Base-by-base conservation (phyloP, 1,140 invertebrate genomes). In the Halictus rubicundus region DNA sequence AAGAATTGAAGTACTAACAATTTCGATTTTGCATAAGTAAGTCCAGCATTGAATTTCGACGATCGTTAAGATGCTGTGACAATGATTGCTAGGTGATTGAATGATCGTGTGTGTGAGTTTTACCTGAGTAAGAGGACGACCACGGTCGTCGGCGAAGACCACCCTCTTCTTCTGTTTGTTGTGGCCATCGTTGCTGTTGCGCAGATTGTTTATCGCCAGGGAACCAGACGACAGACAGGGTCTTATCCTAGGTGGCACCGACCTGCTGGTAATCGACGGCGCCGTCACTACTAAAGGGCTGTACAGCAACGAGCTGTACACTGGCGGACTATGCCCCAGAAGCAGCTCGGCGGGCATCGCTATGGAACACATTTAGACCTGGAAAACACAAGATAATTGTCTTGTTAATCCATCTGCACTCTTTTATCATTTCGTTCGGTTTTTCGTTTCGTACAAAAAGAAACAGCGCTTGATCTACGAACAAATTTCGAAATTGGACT, bases 111-210 rank as follows among this genome's bases (percentile, higher is more conserved):
- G 91, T 69, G 32, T 9, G 14, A 19, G 7, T 8, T 2, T 2
- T 37, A 96, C 94, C 86, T 97, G 96, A 49, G 97, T 97, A 21
- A 99, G 93, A 1, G 97, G 96, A 54, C 96, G 94, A 1, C 98
- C 98, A 88, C 96, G 96, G 88, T 98, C 97, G 89, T 99, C 98
- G 0, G 98, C 98, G 90, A 99, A 99, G 1, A 98, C 97, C 1
- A 99, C 98, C 80, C 95, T 95, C 92, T 99, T 99, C 89, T 97
- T 97, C 64, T 90, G 89, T 75, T 92, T 92, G 71, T 82, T 89
- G 66, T 78, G 84, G 32, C 87, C 82, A 73, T 85, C 82, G 65
- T 77, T 88, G 78, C 76, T 88, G 71, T 89, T 89, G 12, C 89
- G 84, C 37, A 92, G 71, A 10, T 81, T 82, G 59, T 89, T 85